Conservation (phyloP, 2,797 vertebrate species). For the Manis crassicaudata region DNA sequence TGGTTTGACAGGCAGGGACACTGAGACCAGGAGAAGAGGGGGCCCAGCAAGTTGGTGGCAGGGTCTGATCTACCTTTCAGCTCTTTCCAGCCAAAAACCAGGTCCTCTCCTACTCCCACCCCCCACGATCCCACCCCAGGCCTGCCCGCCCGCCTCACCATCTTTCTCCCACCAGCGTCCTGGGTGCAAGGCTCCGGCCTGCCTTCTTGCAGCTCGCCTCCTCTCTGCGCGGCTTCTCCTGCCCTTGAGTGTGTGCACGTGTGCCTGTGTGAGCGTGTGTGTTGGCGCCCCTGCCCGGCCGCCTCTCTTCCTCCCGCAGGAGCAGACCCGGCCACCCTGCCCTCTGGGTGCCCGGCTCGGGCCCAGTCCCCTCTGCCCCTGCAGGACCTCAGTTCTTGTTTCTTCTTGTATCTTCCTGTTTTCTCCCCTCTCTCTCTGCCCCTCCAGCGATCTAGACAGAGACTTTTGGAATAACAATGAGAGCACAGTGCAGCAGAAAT, state of each 20-base stretch:
- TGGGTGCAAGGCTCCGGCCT: constrained; percentile 57
- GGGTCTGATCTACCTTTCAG: not conserved
- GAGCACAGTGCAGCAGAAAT: constrained; percentile 99
- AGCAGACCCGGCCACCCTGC: not conserved
- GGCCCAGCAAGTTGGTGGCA: not conserved
- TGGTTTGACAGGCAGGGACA: not conserved
- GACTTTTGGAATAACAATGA: constrained; percentile 99
- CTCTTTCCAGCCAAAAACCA: constrained; percentile 8
- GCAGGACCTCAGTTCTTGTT: constrained; percentile 83
- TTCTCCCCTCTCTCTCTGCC: constrained; percentile 94
- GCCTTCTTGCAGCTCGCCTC: constrained; percentile 72
- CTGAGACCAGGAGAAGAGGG: not conserved
- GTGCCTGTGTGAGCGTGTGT: not conserved
- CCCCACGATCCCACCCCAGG: constrained; percentile 44
- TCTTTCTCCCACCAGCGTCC: constrained; percentile 79
- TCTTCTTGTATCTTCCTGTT: constrained; percentile 92
- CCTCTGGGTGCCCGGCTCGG: not conserved
- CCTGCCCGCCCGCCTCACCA: not conserved
- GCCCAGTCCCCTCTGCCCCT: constrained; percentile 61
- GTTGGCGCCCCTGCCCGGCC: not conserved
- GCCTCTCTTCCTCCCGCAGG: constrained; percentile 72
- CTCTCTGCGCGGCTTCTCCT: constrained; percentile 52
- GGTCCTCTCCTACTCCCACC: constrained; percentile 62
- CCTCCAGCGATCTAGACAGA: constrained; percentile 99
- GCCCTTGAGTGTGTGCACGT: not conserved